These are phyloP conservation scores for Brevimyrus niger DNA, from an alignment of 2,113 vertebrate genomes.

Conservation along the genomic window DNA sequence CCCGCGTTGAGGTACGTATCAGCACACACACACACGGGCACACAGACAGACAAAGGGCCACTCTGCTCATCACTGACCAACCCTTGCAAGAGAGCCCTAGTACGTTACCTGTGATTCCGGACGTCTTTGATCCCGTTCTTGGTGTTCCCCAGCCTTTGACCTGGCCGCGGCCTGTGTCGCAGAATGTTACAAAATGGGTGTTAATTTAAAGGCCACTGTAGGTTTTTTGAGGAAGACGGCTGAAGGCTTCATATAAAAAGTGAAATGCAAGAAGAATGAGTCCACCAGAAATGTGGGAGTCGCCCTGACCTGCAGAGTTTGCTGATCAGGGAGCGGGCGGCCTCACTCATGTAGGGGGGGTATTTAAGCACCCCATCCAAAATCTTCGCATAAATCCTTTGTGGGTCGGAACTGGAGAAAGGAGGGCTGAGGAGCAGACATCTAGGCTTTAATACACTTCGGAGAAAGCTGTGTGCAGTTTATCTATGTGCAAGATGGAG, in stretches of 20 bases:
- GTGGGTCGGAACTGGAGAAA: constrained; percentile 69
- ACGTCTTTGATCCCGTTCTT: constrained; percentile 70
- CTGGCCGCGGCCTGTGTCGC: constrained; percentile 58
- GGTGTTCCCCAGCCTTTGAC: constrained; percentile 68
- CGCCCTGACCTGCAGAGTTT: constrained; percentile 67
- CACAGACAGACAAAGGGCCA: not conserved
- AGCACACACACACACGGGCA: not conserved
- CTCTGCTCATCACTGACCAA: not conserved
- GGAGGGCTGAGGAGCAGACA: constrained; percentile 54
- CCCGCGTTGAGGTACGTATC: not conserved
- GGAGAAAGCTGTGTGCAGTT: not conserved
- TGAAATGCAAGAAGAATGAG: not conserved
- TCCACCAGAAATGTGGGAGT: no score
- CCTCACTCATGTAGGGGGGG: constrained; percentile 60
- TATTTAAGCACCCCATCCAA: constrained; percentile 63
- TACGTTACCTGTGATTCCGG: constrained; percentile 62
- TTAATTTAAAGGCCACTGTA: not conserved
- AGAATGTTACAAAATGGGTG: not conserved
- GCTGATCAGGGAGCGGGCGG: constrained; percentile 62
- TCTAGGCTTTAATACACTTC: not conserved
- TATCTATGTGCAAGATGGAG: not conserved
- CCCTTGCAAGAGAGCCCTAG: not conserved
- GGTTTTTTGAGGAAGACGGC: not conserved
- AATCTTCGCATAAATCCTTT: constrained; percentile 69
- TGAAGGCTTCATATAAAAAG: not conserved